Base-by-base conservation (phyloP, 2,113 vertebrate species). In the Spea multiplicata region DNA sequence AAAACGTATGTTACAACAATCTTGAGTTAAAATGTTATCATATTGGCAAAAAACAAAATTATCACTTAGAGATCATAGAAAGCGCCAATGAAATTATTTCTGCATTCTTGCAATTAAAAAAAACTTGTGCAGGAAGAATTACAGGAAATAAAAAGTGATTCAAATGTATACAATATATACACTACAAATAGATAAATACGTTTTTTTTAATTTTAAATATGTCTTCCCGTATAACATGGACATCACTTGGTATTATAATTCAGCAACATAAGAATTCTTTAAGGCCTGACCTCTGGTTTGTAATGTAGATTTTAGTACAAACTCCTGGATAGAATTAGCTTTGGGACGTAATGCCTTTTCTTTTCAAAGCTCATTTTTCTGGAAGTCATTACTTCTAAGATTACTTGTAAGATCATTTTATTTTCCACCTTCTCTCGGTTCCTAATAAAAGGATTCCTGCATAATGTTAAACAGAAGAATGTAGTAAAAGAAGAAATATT, bases 241-340 rank as follows among this genome's bases (percentile, higher is more conserved):
- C 30, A 30, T 30, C 30, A 30, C 30, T 30, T 30, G 30, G 57
- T 10, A 61, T n/a, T 8, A 64, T 16, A 8, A 64, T 9, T 16
- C n/a, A 17, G 8, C 8, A 17, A 30, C 30, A 64, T 64, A 16
- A 64, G 8, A 17, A 1, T 16, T 64, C 8, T 64, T 64, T 64
- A 16, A 16, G 61, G 61, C 61, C 5, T 16, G 61, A 64, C 6
- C 47, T 8, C 46, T 45, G 14, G 48, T 16, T 16, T 50, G 7
- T 47, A 70, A 70, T 46, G 67, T 50, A 50, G 68, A 70, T 50
- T 47, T 7, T 49, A 49, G 50, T 70, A 8, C 66, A 68, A n/a
- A 68, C 66, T 68, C 45, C 47, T 70, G 48, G n/a, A 50, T n/a
- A 52, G 48, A 70, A 70, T 70, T 70, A 17, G 68, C 48, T 14